Base-by-base conservation (phyloP, 2,113 vertebrate genomes). In the Daphoenositta chrysoptera region DNA sequence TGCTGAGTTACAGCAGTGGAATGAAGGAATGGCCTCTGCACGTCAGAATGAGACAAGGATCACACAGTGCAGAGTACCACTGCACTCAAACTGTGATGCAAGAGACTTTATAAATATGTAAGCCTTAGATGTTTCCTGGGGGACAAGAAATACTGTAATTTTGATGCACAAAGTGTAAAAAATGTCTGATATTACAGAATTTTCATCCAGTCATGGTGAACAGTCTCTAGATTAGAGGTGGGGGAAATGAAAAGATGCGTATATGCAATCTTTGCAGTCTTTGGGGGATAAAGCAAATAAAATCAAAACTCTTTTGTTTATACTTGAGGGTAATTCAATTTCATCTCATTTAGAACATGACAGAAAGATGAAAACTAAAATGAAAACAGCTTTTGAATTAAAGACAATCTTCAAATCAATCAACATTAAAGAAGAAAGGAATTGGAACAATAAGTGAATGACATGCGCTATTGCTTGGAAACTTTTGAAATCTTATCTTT, bases 381-480 rank as follows among this genome's bases (percentile, higher is more conserved):
- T 96, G 97, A 91, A 97, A 97, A 97, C 97, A 97, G 97, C 96
- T 97, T 97, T 96, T 96, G 94, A 96, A 97, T 97, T 97, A 96
- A 92, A 96, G 96, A 94, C 96, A 97, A 96, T 96, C 96, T 97
- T 95, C 90, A 96, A 96, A 97, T 97, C 96, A 97, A 95, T 94
- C 97, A 97, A 95, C 96, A 96, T 97, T 97, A 97, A 97, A 97
- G 97, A 89, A 93, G 91, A 97, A 94, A 91, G n/a, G 92, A 96
- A 97, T 95, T 96, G 85, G 94, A 96, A 96, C 91, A 96, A 95
- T 96, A 96, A 97, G 89, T 96, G 96, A 95, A 97, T 96, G 94
- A 96, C 87, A 97, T 96, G 94, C 90, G 1, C 91, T 95, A 96
- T 97, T 97, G 90, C 96, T 95, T 94, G 97, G 90, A 97, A 96